A percentile compares a stretch with the other conserved stretches of the same genome.
phyloP scores from a whole-genome alignment of 2,888 invertebrate species.

The Amphipyra tragopoginis region DNA sequence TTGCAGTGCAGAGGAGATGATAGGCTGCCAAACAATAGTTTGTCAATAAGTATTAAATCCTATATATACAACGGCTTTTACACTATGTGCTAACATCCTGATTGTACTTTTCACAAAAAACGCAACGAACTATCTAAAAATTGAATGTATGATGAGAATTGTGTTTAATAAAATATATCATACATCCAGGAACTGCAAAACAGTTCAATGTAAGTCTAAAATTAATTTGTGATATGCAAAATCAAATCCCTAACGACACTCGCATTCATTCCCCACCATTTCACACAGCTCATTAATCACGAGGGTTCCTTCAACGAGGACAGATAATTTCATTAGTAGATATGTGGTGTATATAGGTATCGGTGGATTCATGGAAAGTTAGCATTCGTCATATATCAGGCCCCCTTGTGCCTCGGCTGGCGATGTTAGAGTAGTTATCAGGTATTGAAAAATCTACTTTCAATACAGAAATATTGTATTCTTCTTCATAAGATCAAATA shows the following conservation, averaged over 20 bases:
- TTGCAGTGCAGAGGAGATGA: too few relatives aligned
- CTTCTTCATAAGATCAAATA: too few relatives aligned
- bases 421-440: too few relatives aligned
- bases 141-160: too few relatives aligned
- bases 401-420: conserved; percentile 9
- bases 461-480: too few relatives aligned
- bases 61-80: too few relatives aligned
- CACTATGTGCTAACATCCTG: too few relatives aligned
- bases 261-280: conserved; percentile 76
- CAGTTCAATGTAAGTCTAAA: conserved; percentile 57
- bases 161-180: neutral
- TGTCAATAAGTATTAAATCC: too few relatives aligned
- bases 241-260: conserved; percentile 71
- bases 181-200: conserved; percentile 27
- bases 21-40: too few relatives aligned
- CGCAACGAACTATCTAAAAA: too few relatives aligned
- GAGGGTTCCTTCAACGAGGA: conserved; percentile 71
- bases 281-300: conserved; percentile 76
- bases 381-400: conserved; percentile 82
- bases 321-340: conserved; percentile 84
- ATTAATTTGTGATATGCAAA: conserved; percentile 74
- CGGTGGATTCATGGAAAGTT: conserved; percentile 63
- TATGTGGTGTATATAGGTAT: conserved; percentile 68
- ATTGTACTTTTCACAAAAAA: too few relatives aligned
- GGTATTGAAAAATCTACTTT: too few relatives aligned